Conservation (phyloP, 2,888 invertebrate species). For the Diabrotica balteata region DNA sequence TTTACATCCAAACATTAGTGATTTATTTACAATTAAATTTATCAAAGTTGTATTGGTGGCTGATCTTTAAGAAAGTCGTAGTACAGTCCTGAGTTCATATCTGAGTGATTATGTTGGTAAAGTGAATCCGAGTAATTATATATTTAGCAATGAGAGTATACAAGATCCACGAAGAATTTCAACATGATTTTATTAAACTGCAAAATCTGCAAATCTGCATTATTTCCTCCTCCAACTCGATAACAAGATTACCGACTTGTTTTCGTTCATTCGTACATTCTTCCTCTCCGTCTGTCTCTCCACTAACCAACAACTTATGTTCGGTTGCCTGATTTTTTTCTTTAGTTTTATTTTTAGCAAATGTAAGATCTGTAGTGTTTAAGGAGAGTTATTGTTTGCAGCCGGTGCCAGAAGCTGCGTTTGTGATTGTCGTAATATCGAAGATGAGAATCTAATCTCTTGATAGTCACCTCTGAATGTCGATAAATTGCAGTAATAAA, state of each 20-base stretch:
- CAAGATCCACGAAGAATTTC: conserved; percentile 45
- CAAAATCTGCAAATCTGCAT: conserved; percentile 49
- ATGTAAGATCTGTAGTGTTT: no score
- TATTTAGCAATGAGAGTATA: conserved; percentile 46
- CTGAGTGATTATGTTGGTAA: conserved; percentile 41
- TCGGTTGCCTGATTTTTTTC: background rate
- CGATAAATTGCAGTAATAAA: no score
- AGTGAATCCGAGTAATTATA: conserved; percentile 48
- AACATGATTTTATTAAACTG: conserved; percentile 51
- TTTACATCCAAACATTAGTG: no score
- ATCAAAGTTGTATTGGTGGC: background rate
- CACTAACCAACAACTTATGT: conserved; percentile 14
- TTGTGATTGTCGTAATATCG: no score
- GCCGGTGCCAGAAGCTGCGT: no score
- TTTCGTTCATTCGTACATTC: conserved; percentile 30
- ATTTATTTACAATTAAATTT: background rate
- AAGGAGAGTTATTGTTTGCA: no score
- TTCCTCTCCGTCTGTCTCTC: conserved; percentile 4
- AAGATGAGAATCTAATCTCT: no score
- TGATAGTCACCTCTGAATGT: no score
- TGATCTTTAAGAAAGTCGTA: background rate
- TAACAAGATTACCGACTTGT: conserved; percentile 47
- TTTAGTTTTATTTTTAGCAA: no score
- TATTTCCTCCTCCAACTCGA: conserved; percentile 45
- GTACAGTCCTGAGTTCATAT: conserved; percentile 35